Evolutionary conservation across 2,797 vertebrate species (phyloP).

Genomic region (Sebastes miniatus): DNA sequence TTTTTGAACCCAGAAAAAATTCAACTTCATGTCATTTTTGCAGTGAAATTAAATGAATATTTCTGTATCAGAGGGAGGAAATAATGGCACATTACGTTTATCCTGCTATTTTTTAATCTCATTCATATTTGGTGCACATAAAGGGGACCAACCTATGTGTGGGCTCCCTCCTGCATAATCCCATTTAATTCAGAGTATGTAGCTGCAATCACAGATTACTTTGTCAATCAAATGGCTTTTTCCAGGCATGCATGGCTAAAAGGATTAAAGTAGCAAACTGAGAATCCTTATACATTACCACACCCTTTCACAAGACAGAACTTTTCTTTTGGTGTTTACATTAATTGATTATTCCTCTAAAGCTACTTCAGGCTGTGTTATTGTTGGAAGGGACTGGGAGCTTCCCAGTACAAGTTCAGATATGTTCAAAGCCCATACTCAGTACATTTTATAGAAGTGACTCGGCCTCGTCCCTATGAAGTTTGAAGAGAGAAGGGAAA

Average conservation of each 20-base stretch:
- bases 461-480: conserved; percentile 9
- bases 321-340: conserved; percentile 11
- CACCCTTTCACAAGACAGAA: neutral
- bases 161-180: conserved; percentile 38
- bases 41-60: neutral
- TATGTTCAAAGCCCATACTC: conserved; percentile 39
- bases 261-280: conserved; percentile 36
- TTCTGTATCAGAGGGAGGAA: neutral
- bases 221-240: conserved; percentile 39
- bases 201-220: conserved; percentile 31
- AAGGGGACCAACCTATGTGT: neutral
- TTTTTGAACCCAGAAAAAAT: no score
- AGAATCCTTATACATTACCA: neutral
- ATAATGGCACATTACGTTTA: neutral
- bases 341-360: conserved; percentile 29
- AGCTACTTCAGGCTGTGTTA: neutral
- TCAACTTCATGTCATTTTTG: neutral
- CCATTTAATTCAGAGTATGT: conserved; percentile 42
- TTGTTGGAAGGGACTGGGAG: neutral
- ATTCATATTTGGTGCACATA: neutral
- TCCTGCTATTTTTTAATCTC: conserved; percentile 21
- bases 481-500: conserved; percentile 13
- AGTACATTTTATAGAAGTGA: conserved; percentile 10
- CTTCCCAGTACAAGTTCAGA: conserved; percentile 26
- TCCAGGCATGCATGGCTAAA: conserved; percentile 16